Percentiles rank a stretch among this genome's conserved stretches.
Conservation (phyloP, 1,140 invertebrate genomes). For the Neodiprion pinetum region DNA sequence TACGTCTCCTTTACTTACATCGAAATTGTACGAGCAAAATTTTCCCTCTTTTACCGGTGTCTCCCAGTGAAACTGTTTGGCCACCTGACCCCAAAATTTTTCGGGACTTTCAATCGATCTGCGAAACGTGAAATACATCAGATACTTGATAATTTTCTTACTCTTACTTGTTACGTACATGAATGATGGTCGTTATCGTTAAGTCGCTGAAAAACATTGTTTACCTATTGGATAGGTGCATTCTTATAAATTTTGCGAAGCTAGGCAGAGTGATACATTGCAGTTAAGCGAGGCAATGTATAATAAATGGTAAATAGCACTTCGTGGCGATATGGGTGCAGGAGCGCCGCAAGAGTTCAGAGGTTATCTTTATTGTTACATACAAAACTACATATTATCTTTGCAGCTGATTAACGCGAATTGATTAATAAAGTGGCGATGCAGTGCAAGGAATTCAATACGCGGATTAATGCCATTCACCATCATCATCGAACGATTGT, state of each 20-base stretch:
- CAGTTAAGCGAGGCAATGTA: background rate
- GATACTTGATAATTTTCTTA: constrained; percentile 12
- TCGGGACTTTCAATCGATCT: constrained; percentile 85
- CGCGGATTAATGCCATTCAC: too few species aligned
- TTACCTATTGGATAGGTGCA: background rate
- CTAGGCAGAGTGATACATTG: background rate
- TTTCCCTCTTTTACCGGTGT: constrained; percentile 72
- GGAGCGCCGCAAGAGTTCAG: too few species aligned
- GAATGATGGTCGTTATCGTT: background rate
- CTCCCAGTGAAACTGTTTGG: constrained; percentile 92
- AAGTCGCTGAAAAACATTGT: background rate
- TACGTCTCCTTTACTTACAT: constrained; percentile 86
- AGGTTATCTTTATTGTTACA: too few species aligned
- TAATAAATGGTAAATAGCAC: background rate
- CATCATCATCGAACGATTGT: too few species aligned
- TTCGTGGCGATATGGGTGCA: too few species aligned
- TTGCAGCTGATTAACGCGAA: too few species aligned
- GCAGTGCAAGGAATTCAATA: too few species aligned
- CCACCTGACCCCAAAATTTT: constrained; percentile 89
- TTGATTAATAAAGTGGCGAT: too few species aligned
- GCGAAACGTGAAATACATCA: constrained; percentile 18
- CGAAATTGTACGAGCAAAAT: constrained; percentile 93
- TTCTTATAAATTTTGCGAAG: background rate
- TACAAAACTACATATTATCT: too few species aligned
- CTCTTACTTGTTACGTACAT: background rate